phyloP scores from a whole-genome alignment of 2,797 vertebrate species.

The Lacerta agilis region DNA sequence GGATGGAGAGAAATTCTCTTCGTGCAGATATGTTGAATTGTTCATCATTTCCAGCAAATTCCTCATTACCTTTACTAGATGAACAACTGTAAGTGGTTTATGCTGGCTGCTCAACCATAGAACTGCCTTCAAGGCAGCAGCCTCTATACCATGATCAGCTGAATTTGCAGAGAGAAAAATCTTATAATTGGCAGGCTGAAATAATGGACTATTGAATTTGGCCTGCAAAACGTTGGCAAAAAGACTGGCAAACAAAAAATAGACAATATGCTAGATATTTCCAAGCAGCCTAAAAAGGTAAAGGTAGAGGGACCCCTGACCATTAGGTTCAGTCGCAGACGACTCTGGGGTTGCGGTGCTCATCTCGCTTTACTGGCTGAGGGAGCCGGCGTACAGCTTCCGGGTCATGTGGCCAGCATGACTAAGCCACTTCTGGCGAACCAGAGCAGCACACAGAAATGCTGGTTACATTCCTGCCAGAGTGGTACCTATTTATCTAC shows the following conservation, averaged over 20 bases:
- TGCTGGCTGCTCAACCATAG: neutral
- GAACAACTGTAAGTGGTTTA: neutral
- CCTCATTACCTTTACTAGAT: neutral
- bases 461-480: too few species aligned
- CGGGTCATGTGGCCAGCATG: too few species aligned
- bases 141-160: neutral
- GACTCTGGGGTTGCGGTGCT: too few species aligned
- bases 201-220: neutral
- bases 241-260: neutral
- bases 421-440: too few species aligned
- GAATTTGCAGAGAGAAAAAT: neutral
- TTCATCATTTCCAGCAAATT: constrained; percentile 8
- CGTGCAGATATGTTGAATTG: neutral
- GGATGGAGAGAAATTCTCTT: neutral
- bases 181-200: neutral
- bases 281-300: neutral
- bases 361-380: too few species aligned
- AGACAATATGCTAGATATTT: neutral
- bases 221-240: neutral
- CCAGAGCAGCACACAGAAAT: too few species aligned
- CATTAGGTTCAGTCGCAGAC: too few species aligned
- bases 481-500: too few species aligned
- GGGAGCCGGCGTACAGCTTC: too few species aligned
- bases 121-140: neutral
- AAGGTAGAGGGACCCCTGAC: too few species aligned